Conservation (phyloP, 2,113 vertebrate genomes). For the Aegithalos caudatus region DNA sequence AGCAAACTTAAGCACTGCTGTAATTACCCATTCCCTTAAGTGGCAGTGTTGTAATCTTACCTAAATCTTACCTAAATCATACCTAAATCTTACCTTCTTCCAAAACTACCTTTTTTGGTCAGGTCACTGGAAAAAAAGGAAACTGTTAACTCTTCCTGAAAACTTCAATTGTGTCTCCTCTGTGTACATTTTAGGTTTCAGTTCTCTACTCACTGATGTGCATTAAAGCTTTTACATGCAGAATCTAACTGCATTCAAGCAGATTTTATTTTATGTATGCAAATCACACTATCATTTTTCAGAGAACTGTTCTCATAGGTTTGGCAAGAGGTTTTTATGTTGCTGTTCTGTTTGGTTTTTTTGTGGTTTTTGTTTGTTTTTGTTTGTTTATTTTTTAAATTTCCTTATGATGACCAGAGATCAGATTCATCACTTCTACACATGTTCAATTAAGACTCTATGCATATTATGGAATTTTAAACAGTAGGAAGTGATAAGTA, state of each 20-base stretch:
- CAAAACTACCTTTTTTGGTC: neutral
- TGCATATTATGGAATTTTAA: neutral
- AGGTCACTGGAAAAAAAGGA: neutral
- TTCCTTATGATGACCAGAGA: neutral
- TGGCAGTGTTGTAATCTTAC: neutral
- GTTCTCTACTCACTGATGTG: rapidly evolving
- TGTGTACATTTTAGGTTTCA: neutral
- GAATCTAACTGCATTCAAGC: neutral
- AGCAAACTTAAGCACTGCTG: neutral
- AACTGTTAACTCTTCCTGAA: neutral
- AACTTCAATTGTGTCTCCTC: neutral
- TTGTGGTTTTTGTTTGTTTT: too few relatives aligned
- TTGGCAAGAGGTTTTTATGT: too few relatives aligned
- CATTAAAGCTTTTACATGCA: neutral
- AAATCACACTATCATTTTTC: neutral
- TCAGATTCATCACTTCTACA: neutral
- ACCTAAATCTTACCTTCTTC: neutral
- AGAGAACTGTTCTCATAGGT: neutral
- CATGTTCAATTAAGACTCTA: neutral
- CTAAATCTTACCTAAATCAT: too few relatives aligned
- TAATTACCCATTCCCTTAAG: neutral
- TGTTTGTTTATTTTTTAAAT: neutral
- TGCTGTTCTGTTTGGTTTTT: too few relatives aligned
- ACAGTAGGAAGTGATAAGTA: neutral
- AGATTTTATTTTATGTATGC: neutral